Evolutionary conservation across 2,888 invertebrate genomes (phyloP).

Genomic region (Masnerella sp.): DNA sequence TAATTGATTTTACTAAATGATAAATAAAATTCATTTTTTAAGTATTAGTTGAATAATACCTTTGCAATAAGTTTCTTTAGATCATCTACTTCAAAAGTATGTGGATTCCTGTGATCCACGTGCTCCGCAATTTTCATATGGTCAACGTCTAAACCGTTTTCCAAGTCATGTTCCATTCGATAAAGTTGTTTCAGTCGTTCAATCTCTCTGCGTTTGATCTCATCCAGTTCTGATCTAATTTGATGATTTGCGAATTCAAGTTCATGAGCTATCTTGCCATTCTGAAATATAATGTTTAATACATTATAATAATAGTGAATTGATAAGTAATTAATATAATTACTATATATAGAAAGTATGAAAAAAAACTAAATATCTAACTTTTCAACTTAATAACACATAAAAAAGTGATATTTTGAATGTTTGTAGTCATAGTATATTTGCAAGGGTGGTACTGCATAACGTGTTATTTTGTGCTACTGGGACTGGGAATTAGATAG

Average conservation of each 20-base stretch:
- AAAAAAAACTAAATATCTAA: too few species aligned
- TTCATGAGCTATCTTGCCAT: conserved; percentile 94
- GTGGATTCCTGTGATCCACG: conserved; percentile 91
- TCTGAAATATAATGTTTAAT: conserved; percentile 79
- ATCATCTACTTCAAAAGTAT: conserved; percentile 97
- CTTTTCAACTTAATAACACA: background rate
- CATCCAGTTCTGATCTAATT: conserved; percentile 92
- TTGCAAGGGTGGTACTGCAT: too few species aligned
- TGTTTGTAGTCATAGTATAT: too few species aligned
- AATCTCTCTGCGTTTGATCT: conserved; percentile 93
- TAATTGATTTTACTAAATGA: background rate
- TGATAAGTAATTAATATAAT: too few species aligned
- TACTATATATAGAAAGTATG: too few species aligned
- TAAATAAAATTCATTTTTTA: conserved; percentile 4
- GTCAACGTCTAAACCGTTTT: conserved; percentile 83
- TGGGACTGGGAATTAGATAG: too few species aligned
- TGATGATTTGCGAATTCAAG: conserved; percentile 93
- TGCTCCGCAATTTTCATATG: conserved; percentile 85
- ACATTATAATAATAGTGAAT: background rate
- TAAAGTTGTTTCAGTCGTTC: conserved; percentile 88
- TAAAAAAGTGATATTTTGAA: too few species aligned
- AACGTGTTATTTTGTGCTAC: too few species aligned
- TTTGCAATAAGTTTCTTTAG: conserved; percentile 93
- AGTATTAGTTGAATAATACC: conserved; percentile 77
- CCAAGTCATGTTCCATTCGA: conserved; percentile 82